Base-by-base conservation (phyloP, 2,113 vertebrate genomes). In the Aldabrachelys gigantea region DNA sequence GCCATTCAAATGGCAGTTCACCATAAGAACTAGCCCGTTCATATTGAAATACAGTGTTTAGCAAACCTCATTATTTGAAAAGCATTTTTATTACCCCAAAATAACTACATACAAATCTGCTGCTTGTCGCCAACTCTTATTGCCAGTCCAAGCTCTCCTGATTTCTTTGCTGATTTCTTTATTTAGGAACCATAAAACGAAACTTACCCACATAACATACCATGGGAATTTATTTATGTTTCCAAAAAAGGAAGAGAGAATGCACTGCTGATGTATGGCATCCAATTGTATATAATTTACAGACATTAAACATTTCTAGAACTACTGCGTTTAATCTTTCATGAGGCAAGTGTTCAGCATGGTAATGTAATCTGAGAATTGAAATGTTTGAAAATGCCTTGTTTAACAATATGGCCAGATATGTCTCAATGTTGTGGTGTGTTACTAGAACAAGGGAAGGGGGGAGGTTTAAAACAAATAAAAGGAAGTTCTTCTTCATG, bases 201-300 rank as follows among this genome's bases (percentile, higher is more conserved):
- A 96, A 22, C 59, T 80, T 89, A 81, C 5, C 27, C 65, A 0
- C 38, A 53, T 52, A 65, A 25, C 1, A 79, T 8, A 2, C 82
- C 3, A 1, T 13, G 93, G 96, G 88, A 93, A 92, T 65, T 92
- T 93, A 72, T 72, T 38, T 38, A 38, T 83, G 88, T 97, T 97
- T 93, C 96, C 94, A 95, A 97, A 96, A 92, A 96, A 97, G 92
- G 96, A 93, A 96, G 84, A 84, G 89, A 96, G 76, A 88, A 54
- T 16, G 49, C 0, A 0, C 14, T 80, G 88, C 81, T 53, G 89
- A 81, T 49, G 91, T 82, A n/a, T 84, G 84, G 88, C 78, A 92
- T 95, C 90, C 92, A 91, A 65, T 47, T 92, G 93, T 38, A 83
- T 56, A 29, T 80, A 93, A 90, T 78, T 53, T 82, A 89, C 91